Conservation (phyloP, 2,888 invertebrate species). For the Chloroclystis v-ata region DNA sequence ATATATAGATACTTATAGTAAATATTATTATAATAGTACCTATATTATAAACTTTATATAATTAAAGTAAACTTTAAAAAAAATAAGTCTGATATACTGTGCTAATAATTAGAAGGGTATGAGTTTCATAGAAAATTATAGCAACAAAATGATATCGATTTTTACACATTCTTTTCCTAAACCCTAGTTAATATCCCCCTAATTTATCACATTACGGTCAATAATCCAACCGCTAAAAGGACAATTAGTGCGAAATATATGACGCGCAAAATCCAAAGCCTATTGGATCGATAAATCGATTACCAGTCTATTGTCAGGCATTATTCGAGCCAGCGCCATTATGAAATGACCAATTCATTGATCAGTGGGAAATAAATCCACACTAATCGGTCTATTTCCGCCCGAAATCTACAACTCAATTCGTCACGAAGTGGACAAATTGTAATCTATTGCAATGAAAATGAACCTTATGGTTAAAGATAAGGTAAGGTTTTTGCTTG, state of each 20-base stretch:
- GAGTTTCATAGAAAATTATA: no score
- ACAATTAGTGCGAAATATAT: constrained; percentile 26
- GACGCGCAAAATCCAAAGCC: constrained; percentile 22
- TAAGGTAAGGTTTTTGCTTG: constrained; percentile 5
- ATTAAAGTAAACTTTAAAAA: no score
- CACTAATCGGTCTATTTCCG: constrained; percentile 70
- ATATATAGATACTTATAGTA: no score
- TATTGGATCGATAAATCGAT: constrained; percentile 50
- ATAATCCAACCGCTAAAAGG: constrained; percentile 22
- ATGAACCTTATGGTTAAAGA: constrained; percentile 6
- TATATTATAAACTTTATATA: no score
- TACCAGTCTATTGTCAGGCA: constrained; percentile 12
- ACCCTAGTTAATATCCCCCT: constrained; percentile 13
- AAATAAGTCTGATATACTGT: no score
- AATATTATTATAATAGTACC: no score
- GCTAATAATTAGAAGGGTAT: no score
- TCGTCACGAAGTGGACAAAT: constrained; percentile 27
- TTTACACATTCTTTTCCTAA: constrained; percentile 11
- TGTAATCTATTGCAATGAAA: constrained; percentile 5
- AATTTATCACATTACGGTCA: constrained; percentile 21
- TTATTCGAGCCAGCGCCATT: constrained; percentile 23
- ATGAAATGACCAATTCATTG: constrained; percentile 29
- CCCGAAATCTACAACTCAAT: constrained; percentile 48
- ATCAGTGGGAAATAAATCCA: constrained; percentile 43
- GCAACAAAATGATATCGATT: constrained; percentile 8